These are phyloP conservation scores for Hesperia comma DNA, from an alignment of 2,888 invertebrate species.

Conservation along the genomic window DNA sequence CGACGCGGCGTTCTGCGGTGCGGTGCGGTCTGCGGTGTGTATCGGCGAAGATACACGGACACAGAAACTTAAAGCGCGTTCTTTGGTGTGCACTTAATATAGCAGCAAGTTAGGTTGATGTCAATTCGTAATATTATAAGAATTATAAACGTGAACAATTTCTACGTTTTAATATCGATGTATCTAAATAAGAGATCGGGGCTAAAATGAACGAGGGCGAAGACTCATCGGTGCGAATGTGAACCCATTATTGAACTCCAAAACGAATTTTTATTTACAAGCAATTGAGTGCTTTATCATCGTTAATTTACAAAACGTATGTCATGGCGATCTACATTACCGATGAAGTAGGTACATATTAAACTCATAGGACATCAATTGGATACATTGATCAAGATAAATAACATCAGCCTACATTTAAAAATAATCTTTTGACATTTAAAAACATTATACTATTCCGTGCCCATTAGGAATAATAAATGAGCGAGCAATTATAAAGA, in stretches of 20 bases:
- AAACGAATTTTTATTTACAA: no score
- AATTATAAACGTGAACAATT: no score
- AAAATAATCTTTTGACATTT: conserved; percentile 6
- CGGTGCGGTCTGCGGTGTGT: no score
- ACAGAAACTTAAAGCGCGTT: no score
- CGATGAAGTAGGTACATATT: conserved; percentile 7
- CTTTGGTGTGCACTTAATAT: no score
- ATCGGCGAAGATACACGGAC: no score
- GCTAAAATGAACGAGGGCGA: not conserved
- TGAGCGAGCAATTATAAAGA: conserved; percentile 2
- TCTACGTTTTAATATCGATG: not conserved
- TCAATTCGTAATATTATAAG: no score
- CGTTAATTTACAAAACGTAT: not conserved
- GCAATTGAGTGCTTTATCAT: not conserved
- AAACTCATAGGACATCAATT: not conserved
- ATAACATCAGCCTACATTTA: not conserved
- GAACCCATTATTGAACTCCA: not conserved
- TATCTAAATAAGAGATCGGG: not conserved
- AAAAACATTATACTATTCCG: not conserved
- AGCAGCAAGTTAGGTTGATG: no score
- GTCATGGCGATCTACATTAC: not conserved
- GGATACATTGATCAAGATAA: not conserved
- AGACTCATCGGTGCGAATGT: not conserved
- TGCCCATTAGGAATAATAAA: conserved; percentile 6
- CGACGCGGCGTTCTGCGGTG: no score